Base-by-base conservation (phyloP, 2,888 invertebrate species). In the Campoletis raptor region DNA sequence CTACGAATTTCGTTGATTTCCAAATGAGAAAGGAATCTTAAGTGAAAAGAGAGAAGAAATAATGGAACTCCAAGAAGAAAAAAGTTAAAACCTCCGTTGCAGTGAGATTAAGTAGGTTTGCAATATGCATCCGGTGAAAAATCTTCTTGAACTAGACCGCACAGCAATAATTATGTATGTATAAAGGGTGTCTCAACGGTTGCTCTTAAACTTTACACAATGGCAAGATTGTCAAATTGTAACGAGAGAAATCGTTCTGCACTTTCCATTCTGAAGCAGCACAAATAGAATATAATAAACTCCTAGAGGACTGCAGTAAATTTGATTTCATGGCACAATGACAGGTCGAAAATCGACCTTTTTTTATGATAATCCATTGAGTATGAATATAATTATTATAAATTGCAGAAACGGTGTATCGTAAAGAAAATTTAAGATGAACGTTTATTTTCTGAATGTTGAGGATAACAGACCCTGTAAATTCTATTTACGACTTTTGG, bases 1-100 rank as follows among this genome's bases (percentile, higher is more conserved):
- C 24, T 18, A 81, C 70, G 76, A 87, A 77, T 81, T 85, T 83
- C 82, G 82, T 83, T 70, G 82, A 74, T 79, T 85, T 80, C 15
- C 18, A 15, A 84, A 54, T 45, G 52, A 76, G 54, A 70, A 79
- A 57, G 37, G 69, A 24, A 69, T 52, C 40, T n/a, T n/a, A 52
- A 83, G 61, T 45, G 81, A 69, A 83, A 83, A 84, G 69, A 18
- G 57, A 85, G 81, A 85, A 86, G 77, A 24, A 57, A 77, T 74
- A 83, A 61, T 61, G 30, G 6, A 30, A 30, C 15, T 61, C 30
- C 15, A 61, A 61, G 30, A 61, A 30, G 61, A 61, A 61, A 83
- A 72, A 72, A 78, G 81, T 69, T 67, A 30, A 81, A 66, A n/a
- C 37, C 48, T 37, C 40, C 52, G 69, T 57, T 78, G 78, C 52